phyloP scores from a whole-genome alignment of 2,113 vertebrate genomes.

The Callionymus lyra region DNA sequence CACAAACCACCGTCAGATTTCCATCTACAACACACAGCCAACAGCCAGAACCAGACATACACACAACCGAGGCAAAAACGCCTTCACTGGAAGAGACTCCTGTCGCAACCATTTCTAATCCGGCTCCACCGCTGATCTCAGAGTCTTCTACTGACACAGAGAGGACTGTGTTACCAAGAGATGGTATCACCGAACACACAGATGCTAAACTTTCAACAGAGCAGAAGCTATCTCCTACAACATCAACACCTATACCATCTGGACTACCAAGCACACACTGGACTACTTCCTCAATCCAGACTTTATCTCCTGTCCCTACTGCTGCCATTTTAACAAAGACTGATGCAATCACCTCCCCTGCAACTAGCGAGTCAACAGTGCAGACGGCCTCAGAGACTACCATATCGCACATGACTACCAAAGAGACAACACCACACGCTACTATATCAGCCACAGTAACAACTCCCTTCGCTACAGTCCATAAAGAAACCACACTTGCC shows the following conservation, averaged over 20 bases:
- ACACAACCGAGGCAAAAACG: slow-evolving; percentile 30
- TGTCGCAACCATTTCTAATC: slow-evolving; percentile 20
- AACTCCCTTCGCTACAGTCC: slow-evolving; percentile 16
- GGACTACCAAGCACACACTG: slow-evolving; percentile 27
- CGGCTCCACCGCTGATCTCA: slow-evolving; percentile 10
- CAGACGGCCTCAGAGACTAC: slow-evolving; percentile 17
- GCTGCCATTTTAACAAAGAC: slow-evolving; percentile 21
- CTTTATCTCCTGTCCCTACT: slow-evolving; percentile 9
- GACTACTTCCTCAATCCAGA: slow-evolving; percentile 7
- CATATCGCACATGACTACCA: slow-evolving; percentile 13
- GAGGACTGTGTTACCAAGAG: slow-evolving; percentile 24
- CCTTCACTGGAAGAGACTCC: slow-evolving; percentile 13
- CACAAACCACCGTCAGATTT: too few relatives aligned
- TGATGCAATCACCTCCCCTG: slow-evolving; percentile 25
- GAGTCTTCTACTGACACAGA: slow-evolving; percentile 18
- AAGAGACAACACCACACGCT: slow-evolving; percentile 20
- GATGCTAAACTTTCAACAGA: slow-evolving; percentile 22
- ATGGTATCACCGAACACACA: slow-evolving; percentile 4
- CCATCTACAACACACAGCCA: too few relatives aligned
- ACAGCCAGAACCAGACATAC: slow-evolving; percentile 3
- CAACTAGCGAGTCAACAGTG: slow-evolving; percentile 37
- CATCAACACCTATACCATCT: slow-evolving; percentile 13
- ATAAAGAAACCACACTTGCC: slow-evolving; percentile 26
- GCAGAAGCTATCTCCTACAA: slow-evolving; percentile 11
- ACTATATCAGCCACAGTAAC: slow-evolving; percentile 17